Evolutionary conservation across 2,888 invertebrate genomes (phyloP).

Genomic region (Apamea sordens): DNA sequence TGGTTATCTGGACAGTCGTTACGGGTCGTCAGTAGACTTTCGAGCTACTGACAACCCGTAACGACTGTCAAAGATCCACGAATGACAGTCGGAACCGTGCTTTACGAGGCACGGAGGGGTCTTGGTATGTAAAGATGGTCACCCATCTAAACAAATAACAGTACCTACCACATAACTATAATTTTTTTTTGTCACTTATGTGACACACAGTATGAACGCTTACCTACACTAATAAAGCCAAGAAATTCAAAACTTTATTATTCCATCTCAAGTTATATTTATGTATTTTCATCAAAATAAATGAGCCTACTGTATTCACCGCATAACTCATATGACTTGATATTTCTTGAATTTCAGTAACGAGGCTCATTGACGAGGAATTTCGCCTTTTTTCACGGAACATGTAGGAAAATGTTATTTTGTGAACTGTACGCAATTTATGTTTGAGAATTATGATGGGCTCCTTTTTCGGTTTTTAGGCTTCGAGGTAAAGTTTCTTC

Average conservation of each 20-base stretch:
- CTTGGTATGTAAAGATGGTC: too few species aligned
- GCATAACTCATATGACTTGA: slow-evolving; percentile 46
- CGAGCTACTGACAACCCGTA: too few species aligned
- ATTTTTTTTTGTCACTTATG: too few species aligned
- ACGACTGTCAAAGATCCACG: too few species aligned
- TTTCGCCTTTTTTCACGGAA: slow-evolving; percentile 38
- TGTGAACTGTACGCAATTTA: slow-evolving; percentile 51
- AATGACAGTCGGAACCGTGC: too few species aligned
- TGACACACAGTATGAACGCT: too few species aligned
- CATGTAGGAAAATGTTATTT: slow-evolving; percentile 36
- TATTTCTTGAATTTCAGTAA: slow-evolving; percentile 62
- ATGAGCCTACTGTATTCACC: slow-evolving; percentile 29
- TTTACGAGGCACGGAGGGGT: too few species aligned
- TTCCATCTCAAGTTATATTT: not conserved
- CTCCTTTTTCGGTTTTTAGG: not conserved
- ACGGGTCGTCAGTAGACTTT: too few species aligned
- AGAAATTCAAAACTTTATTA: not conserved
- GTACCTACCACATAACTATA: too few species aligned
- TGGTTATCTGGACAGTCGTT: too few species aligned
- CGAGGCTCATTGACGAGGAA: slow-evolving; percentile 55
- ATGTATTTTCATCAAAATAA: slow-evolving; percentile 6
- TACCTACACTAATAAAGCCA: not conserved
- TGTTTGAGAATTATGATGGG: slow-evolving; percentile 4
- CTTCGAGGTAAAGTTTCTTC: not conserved
- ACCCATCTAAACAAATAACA: too few species aligned